A percentile compares a stretch with the other conserved stretches of the same genome.
phyloP scores from a whole-genome alignment of 2,888 invertebrate genomes.

The Adelphocoris suturalis region DNA sequence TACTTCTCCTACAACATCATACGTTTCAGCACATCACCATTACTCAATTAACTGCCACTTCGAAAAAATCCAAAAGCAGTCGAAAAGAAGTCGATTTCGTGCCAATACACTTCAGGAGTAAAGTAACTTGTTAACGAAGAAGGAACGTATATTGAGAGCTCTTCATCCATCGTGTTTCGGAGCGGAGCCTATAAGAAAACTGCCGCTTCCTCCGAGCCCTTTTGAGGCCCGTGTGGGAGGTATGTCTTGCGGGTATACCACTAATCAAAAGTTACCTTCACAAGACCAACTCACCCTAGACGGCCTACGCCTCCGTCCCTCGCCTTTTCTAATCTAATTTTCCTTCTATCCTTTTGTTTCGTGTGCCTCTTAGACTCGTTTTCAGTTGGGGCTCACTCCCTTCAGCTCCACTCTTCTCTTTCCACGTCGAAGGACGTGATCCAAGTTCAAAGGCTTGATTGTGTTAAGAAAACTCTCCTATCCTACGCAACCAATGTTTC shows the following conservation, averaged over 20 bases:
- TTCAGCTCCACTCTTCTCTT: neutral
- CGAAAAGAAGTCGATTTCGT: neutral
- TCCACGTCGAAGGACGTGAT: conserved; percentile 20
- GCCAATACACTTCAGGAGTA: neutral
- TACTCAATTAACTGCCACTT: too few species aligned
- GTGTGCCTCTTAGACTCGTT: conserved; percentile 58
- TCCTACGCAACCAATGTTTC: conserved; percentile 47
- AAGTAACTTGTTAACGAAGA: conserved; percentile 15
- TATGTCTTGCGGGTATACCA: conserved; percentile 48
- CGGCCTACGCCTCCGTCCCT: conserved; percentile 6
- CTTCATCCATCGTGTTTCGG: conserved; percentile 3
- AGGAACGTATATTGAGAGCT: neutral
- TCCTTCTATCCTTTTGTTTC: conserved; percentile 33
- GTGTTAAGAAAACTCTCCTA: conserved; percentile 48
- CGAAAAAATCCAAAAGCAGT: too few species aligned
- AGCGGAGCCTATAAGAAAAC: conserved; percentile 5
- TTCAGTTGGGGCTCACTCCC: conserved; percentile 34
- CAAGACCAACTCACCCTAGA: conserved; percentile 18
- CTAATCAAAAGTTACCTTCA: conserved; percentile 50
- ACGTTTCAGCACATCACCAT: too few species aligned
- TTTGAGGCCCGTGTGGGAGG: conserved; percentile 28
- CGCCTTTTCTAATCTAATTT: conserved; percentile 42
- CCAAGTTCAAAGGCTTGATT: conserved; percentile 46
- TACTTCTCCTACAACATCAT: too few species aligned
- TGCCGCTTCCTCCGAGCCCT: neutral